Conservation (phyloP, 2,113 vertebrate species). For the Myodes glareolus region DNA sequence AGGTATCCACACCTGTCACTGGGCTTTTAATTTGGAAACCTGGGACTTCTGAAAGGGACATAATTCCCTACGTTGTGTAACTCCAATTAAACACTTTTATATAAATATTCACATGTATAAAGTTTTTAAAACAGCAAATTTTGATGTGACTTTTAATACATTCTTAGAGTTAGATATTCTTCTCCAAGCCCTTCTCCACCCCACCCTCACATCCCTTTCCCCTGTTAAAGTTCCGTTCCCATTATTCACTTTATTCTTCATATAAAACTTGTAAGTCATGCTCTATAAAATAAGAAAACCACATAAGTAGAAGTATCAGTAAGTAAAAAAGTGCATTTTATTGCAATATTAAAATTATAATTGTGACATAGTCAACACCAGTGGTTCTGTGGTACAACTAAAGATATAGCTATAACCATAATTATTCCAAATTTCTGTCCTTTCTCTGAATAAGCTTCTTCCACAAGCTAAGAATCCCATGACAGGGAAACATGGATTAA, state of each 20-base stretch:
- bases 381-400: neutral
- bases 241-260: neutral
- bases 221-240: neutral
- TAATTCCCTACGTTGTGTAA: neutral
- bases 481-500: rapidly evolving
- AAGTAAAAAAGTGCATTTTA: neutral
- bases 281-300: neutral
- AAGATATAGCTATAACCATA: neutral
- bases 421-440: neutral
- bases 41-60: neutral
- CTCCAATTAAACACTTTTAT: neutral
- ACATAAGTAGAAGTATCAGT: no score
- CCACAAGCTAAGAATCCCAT: neutral
- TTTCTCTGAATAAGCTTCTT: neutral
- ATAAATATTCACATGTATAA: neutral
- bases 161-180: neutral
- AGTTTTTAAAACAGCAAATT: neutral
- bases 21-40: neutral
- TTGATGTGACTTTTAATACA: neutral
- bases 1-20: neutral
- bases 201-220: neutral
- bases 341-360: neutral
- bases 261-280: neutral
- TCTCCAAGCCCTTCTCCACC: neutral
- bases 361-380: neutral